phyloP scores from a whole-genome alignment of 2,888 invertebrate genomes.

The Tenthredo scrophulariae region DNA sequence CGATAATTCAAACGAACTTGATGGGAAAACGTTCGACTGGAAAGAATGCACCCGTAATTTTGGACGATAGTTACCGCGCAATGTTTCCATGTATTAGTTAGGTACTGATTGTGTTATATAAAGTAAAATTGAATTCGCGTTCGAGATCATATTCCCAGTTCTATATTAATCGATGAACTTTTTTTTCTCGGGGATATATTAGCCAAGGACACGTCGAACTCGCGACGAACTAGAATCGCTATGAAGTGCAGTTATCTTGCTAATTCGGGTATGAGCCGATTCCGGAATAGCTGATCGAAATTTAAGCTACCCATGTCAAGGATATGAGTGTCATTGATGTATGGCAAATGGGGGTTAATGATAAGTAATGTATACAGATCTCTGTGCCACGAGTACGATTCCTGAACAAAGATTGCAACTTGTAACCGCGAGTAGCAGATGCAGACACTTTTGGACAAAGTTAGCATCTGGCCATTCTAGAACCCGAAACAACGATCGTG shows the following conservation, averaged over 20 bases:
- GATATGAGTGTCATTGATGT: too few species aligned
- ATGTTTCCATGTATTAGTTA: neutral
- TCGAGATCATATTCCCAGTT: neutral
- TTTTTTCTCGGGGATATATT: neutral
- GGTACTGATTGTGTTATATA: neutral
- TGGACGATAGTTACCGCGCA: neutral
- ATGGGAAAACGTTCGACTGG: neutral
- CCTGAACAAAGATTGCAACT: neutral
- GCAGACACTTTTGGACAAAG: slow-evolving; percentile 10
- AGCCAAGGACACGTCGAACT: neutral
- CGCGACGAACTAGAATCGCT: neutral
- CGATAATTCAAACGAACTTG: slow-evolving; percentile 7
- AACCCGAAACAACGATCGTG: slow-evolving; percentile 34
- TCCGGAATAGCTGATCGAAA: neutral
- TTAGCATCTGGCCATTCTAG: slow-evolving; percentile 27
- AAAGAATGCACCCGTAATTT: neutral
- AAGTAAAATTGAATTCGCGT: neutral
- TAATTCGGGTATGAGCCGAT: slow-evolving; percentile 11
- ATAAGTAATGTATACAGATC: neutral
- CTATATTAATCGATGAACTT: neutral
- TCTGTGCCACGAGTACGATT: neutral
- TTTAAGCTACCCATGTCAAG: neutral
- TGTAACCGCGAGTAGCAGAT: slow-evolving; percentile 26
- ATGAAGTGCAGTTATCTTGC: neutral
- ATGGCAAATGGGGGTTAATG: too few species aligned